Evolutionary conservation across 2,888 invertebrate species (phyloP).

Genomic region (Euzophera pinguis): DNA sequence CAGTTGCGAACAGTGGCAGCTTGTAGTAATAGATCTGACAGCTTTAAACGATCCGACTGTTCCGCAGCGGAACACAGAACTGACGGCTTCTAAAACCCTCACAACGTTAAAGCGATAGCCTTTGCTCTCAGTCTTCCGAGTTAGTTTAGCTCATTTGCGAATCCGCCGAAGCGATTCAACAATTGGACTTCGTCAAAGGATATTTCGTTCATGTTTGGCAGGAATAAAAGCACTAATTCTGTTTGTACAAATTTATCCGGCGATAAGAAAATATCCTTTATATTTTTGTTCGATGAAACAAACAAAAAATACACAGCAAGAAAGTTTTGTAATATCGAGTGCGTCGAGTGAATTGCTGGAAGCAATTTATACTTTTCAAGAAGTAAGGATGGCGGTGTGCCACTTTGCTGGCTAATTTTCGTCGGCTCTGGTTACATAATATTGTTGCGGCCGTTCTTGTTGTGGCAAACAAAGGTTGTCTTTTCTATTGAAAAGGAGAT

Average conservation of each 20-base stretch:
- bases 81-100: constrained; percentile 47
- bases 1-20: constrained; percentile 28
- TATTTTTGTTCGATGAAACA: constrained; percentile 18
- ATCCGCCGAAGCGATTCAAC: constrained; percentile 31
- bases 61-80: constrained; percentile 42
- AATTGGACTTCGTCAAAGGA: constrained; percentile 34
- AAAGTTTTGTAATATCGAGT: constrained; percentile 34
- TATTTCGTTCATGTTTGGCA: constrained; percentile 25
- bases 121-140: constrained; percentile 29
- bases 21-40: constrained; percentile 21
- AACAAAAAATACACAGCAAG: constrained; percentile 27
- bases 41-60: constrained; percentile 51
- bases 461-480: constrained; percentile 19
- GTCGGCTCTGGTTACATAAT: constrained; percentile 29
- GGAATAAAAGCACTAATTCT: constrained; percentile 22
- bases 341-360: constrained; percentile 32
- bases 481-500: constrained; percentile 12
- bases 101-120: constrained; percentile 47
- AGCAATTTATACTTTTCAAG: constrained; percentile 40
- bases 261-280: constrained; percentile 19
- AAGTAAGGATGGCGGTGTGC: constrained; percentile 35
- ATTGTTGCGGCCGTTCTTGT: constrained; percentile 18
- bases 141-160: constrained; percentile 49
- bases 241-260: constrained; percentile 15
- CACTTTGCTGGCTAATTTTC: constrained; percentile 37